A percentile compares a stretch with the other conserved stretches of the same genome.
Evolutionary conservation across 2,113 vertebrate genomes (phyloP).

Genomic region (Amphiprion percula): DNA sequence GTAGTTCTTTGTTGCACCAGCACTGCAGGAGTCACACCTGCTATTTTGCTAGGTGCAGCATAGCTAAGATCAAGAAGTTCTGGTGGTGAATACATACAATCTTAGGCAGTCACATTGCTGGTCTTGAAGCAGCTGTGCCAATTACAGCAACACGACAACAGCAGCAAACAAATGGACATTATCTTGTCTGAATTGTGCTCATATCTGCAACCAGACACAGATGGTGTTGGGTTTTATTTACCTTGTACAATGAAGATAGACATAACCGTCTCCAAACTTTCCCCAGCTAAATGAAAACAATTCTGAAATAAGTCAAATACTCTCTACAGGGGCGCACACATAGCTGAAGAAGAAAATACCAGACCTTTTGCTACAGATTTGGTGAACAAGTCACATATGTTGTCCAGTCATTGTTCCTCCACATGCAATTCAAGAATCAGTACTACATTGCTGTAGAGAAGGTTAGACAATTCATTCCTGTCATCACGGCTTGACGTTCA

Average conservation of each 20-base stretch:
- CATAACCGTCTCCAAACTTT: background rate
- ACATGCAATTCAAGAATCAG: constrained; percentile 1
- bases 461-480: constrained; percentile 16
- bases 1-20: background rate
- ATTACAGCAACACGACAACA: background rate
- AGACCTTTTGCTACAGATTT: background rate
- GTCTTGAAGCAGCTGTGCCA: background rate
- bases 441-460: background rate
- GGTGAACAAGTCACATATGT: background rate
- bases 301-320: background rate
- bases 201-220: constrained; percentile 10
- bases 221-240: constrained; percentile 13
- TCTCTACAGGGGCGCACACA: background rate
- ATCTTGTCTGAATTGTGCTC: background rate
- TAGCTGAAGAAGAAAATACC: no score
- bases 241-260: background rate
- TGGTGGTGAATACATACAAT: background rate
- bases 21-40: background rate
- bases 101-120: background rate
- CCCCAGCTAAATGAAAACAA: no score
- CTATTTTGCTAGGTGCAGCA: background rate
- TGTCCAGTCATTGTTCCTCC: background rate
- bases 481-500: background rate
- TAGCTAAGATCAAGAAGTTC: background rate
- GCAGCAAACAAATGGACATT: background rate